Conservation (phyloP, 2,113 vertebrate species). For the Rhinogobius similis region DNA sequence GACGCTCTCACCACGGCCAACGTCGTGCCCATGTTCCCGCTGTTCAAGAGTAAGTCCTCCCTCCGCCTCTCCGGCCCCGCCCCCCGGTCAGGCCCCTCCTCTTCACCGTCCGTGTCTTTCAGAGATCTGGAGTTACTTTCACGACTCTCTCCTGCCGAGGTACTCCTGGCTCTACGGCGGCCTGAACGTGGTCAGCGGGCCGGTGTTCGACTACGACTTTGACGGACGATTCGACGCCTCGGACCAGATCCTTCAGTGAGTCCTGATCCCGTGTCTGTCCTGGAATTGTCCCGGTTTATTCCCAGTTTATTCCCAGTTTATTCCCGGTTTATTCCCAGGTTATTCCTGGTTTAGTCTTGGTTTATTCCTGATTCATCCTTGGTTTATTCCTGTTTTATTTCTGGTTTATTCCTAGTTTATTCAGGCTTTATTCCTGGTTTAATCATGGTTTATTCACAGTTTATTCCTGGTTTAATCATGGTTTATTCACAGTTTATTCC, state of each 20-base stretch:
- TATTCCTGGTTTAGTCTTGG: too few species aligned
- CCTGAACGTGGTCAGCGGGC: slow-evolving; percentile 70
- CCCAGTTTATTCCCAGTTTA: too few species aligned
- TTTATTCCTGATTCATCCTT: too few species aligned
- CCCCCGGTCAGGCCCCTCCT: too few species aligned
- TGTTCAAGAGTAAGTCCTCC: slow-evolving; percentile 83
- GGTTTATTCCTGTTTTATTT: too few species aligned
- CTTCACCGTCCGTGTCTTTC: neutral
- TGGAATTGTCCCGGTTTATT: neutral
- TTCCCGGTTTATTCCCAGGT: too few species aligned
- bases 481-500: too few species aligned
- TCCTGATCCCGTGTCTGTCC: neutral
- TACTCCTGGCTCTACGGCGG: slow-evolving; percentile 69
- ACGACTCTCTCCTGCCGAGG: slow-evolving; percentile 61
- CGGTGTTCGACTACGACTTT: slow-evolving; percentile 75
- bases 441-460: too few species aligned
- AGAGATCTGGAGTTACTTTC: slow-evolving; percentile 79
- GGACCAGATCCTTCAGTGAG: slow-evolving; percentile 69
- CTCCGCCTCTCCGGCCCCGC: too few species aligned
- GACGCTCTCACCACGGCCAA: slow-evolving; percentile 90
- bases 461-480: too few species aligned
- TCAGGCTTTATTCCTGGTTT: too few species aligned
- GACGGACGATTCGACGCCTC: slow-evolving; percentile 70
- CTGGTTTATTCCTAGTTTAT: too few species aligned
- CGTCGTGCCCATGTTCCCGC: slow-evolving; percentile 85